These are phyloP conservation scores for Papilio gigon DNA, from an alignment of 2,888 invertebrate genomes.

Conservation along the genomic window DNA sequence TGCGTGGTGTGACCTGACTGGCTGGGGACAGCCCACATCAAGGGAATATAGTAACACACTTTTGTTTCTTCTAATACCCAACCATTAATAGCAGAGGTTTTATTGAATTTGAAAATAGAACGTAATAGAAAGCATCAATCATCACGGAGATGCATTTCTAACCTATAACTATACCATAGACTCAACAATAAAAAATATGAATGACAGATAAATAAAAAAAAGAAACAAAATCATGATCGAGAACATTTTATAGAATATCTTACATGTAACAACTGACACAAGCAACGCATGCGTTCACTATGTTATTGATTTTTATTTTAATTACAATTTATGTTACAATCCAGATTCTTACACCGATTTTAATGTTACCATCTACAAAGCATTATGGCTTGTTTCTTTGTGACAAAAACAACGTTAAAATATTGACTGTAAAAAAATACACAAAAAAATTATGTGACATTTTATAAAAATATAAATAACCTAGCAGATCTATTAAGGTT, in stretches of 20 bases:
- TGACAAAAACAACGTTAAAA: conserved; percentile 48
- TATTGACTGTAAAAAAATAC: conserved; percentile 27
- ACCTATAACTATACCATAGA: too few relatives aligned
- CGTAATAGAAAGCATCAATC: too few relatives aligned
- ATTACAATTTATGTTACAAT: conserved; percentile 25
- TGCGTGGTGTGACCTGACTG: conserved; percentile 45
- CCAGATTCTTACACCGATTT: not conserved
- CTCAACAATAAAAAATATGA: too few relatives aligned
- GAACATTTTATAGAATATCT: conserved; percentile 76
- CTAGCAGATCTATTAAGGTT: conserved; percentile 74
- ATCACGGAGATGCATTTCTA: too few relatives aligned
- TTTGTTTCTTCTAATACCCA: not conserved
- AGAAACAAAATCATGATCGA: conserved; percentile 62
- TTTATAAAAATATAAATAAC: conserved; percentile 58
- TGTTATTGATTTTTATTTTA: conserved; percentile 30
- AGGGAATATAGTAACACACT: not conserved
- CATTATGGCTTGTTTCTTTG: conserved; percentile 51
- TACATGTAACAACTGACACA: conserved; percentile 70
- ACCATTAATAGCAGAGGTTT: too few relatives aligned
- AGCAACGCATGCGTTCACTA: conserved; percentile 56
- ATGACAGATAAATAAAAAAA: too few relatives aligned
- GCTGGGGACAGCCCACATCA: too few relatives aligned
- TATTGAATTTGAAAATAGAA: too few relatives aligned
- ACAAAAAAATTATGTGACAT: conserved; percentile 6
- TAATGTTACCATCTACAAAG: conserved; percentile 40